Evolutionary conservation across 1,140 invertebrate species (phyloP).

Genomic region (Steinernema khuongi): DNA sequence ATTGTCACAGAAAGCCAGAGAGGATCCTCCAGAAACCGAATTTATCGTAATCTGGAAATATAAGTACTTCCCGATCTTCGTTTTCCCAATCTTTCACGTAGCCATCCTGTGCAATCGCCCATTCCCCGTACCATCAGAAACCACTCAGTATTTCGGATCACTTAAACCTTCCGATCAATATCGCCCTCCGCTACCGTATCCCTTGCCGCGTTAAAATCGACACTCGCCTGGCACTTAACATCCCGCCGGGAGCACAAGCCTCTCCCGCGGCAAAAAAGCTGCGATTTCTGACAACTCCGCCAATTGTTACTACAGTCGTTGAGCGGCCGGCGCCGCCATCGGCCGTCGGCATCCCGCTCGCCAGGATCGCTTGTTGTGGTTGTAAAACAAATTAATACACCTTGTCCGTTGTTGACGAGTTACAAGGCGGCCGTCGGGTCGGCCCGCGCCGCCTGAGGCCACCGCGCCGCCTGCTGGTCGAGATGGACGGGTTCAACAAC

Average conservation of each 20-base stretch:
- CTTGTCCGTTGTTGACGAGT: slow-evolving; percentile 15
- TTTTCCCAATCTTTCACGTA: no score
- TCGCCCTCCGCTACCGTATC: slow-evolving; percentile 7
- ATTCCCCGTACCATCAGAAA: no score
- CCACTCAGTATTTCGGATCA: no score
- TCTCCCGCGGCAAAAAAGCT: background rate
- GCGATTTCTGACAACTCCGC: slow-evolving; percentile 11
- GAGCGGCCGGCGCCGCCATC: background rate
- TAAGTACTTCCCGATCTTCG: no score
- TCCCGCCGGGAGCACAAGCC: background rate
- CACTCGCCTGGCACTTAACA: slow-evolving; percentile 11
- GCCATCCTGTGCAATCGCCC: no score
- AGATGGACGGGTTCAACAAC: slow-evolving; percentile 7
- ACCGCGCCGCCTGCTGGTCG: background rate
- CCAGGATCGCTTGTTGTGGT: slow-evolving; percentile 10
- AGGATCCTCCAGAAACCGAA: no score
- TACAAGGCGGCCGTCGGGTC: background rate
- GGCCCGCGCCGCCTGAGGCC: background rate
- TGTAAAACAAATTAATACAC: slow-evolving; percentile 17
- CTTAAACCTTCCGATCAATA: background rate
- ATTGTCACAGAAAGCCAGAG: no score
- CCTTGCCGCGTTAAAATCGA: background rate
- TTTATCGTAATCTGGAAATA: no score
- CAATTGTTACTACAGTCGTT: slow-evolving; percentile 15
- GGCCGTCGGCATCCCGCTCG: no score